These are phyloP conservation scores for Acleris literana DNA, from an alignment of 2,888 invertebrate genomes.

Conservation along the genomic window DNA sequence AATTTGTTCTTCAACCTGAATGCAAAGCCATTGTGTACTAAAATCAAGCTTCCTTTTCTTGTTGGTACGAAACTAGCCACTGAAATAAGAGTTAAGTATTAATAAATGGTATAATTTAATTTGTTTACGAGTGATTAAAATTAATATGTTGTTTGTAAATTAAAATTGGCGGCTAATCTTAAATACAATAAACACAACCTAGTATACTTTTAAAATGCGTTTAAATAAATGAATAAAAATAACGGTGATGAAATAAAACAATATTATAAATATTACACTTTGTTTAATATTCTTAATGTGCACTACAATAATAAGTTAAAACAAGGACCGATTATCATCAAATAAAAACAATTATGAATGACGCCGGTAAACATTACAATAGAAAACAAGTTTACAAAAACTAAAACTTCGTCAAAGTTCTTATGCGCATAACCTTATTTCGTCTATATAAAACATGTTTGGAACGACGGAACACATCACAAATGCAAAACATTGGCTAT, in stretches of 20 bases:
- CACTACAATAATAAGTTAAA: too few relatives aligned
- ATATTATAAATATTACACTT: neutral
- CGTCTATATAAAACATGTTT: neutral
- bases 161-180: too few relatives aligned
- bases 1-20: constrained; percentile 74
- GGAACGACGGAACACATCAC: neutral
- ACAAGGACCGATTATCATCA: too few relatives aligned
- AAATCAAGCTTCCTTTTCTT: constrained; percentile 67
- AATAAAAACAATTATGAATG: too few relatives aligned
- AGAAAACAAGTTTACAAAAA: neutral
- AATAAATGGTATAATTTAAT: constrained; percentile 6
- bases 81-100: constrained; percentile 51
- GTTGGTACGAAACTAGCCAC: constrained; percentile 74
- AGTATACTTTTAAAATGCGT: too few relatives aligned
- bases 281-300: neutral
- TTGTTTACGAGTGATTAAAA: too few relatives aligned
- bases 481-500: too few relatives aligned
- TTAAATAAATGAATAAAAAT: too few relatives aligned
- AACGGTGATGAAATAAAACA: neutral
- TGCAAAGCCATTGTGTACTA: constrained; percentile 71
- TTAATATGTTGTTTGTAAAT: too few relatives aligned
- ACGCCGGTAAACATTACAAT: too few relatives aligned
- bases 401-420: constrained; percentile 12
- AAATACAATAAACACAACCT: too few relatives aligned
- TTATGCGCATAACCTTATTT: constrained; percentile 14